These are phyloP conservation scores for Carollia perspicillata DNA, from an alignment of 2,113 vertebrate species.

Conservation along the genomic window DNA sequence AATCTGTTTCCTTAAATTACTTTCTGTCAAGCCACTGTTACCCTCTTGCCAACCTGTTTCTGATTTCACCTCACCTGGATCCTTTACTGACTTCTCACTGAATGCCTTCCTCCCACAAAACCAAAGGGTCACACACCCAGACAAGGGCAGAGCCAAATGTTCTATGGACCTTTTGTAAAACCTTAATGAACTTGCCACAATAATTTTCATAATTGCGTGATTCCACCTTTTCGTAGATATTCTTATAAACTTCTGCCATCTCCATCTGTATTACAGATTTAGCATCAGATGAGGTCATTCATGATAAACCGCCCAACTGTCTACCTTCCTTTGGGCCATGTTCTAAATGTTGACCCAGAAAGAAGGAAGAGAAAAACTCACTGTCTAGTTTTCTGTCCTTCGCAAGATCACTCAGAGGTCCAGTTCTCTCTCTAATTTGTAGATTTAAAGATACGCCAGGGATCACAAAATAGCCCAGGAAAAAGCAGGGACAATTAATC, in stretches of 20 bases:
- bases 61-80: background rate
- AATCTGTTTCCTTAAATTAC: background rate
- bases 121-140: background rate
- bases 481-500: background rate
- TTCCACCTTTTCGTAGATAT: background rate
- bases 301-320: background rate
- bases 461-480: background rate
- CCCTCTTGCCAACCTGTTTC: background rate
- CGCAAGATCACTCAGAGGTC: background rate
- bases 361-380: background rate
- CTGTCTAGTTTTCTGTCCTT: background rate
- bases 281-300: background rate
- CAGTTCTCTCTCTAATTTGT: background rate
- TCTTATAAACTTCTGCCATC: background rate
- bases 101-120: background rate
- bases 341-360: slow-evolving; percentile 59
- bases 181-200: background rate
- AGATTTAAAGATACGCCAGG: background rate
- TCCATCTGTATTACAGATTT: background rate
- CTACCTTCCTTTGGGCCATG: slow-evolving; percentile 54
- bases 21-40: background rate
- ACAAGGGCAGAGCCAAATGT: background rate
- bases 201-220: background rate
- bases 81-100: background rate
- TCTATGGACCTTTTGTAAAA: background rate